Base-by-base conservation (phyloP, 2,888 invertebrate genomes). In the Hemaris fuciformis region DNA sequence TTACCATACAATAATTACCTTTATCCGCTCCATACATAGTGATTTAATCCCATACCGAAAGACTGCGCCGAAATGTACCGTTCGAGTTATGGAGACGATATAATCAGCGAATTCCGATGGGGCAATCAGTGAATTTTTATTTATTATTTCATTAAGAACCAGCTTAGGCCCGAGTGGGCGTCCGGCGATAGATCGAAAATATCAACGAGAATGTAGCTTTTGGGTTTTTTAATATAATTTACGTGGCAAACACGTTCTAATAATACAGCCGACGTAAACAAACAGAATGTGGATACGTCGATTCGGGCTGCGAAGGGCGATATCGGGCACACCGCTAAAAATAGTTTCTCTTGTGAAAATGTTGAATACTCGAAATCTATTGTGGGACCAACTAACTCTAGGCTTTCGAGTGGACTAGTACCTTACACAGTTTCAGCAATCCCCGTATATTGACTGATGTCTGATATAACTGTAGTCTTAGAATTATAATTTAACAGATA, bases 81-180 rank as follows among this genome's bases (percentile, higher is more conserved):
- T 60, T 48, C 22, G 38, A 7, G 15, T 60, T 60, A 25, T 60
- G 34, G n/a, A 48, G 18, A 60, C 18, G 20, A 20, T 7, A 18
- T 20, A n/a, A n/a, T 38, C 10, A 27, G 48, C 53, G 48, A 53
- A 60, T 60, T 53, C 53, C 27, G 23, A 57, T 60, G 34, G 23
- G 48, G 60, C 53, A 60, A 60, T 53, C 60, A 41, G 25, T 27
- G 38, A 23, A 15, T 10, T 53, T 60, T 53, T 27, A 60, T 60
- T 53, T 27, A 60, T 60, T 53, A 60, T 53, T 60, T 53, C 18
- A 53, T 60, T 60, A 41, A 5, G 27, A 27, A 53, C 38, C 38
- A 10, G 61, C 27, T 59, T 59, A 23, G 58, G 27, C 41, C 25
- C 23, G 10, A 48, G 62, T 62, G 53, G 58, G 62, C 48, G 62